These are phyloP conservation scores for Labrus mixtus DNA, from an alignment of 2,113 vertebrate genomes.

Conservation along the genomic window DNA sequence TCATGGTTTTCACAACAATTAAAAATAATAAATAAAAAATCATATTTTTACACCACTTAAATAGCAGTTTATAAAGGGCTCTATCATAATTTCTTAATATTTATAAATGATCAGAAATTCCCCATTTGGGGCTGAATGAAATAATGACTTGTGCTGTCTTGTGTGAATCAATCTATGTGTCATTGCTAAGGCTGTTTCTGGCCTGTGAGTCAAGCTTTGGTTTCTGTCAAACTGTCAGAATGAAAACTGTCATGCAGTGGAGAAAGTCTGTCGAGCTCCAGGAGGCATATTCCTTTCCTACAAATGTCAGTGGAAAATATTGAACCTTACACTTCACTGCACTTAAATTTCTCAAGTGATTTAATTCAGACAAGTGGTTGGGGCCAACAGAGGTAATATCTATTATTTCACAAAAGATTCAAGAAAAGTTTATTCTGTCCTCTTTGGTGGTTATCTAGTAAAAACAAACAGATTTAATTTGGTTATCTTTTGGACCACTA, in stretches of 20 bases:
- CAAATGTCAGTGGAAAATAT: background rate
- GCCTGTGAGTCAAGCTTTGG: background rate
- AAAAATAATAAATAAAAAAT: no score
- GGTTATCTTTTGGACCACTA: no score
- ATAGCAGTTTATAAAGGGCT: no score
- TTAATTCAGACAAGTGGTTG: background rate
- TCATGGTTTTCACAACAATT: no score
- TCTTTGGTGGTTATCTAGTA: no score
- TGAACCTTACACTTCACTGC: background rate
- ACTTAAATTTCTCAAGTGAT: background rate
- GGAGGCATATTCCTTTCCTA: background rate
- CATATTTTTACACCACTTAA: no score
- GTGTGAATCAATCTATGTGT: background rate
- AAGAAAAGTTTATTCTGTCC: no score
- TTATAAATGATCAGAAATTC: background rate
- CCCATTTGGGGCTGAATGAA: background rate
- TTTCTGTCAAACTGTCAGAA: background rate
- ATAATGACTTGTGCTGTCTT: background rate
- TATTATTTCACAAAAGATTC: no score
- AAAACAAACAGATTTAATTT: no score
- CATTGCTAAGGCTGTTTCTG: background rate
- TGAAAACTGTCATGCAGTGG: background rate
- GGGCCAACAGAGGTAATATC: no score
- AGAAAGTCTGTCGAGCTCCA: background rate
- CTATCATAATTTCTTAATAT: no score